These are phyloP conservation scores for Accipiter virgatus DNA, from an alignment of 2,113 vertebrate species.

Conservation along the genomic window DNA sequence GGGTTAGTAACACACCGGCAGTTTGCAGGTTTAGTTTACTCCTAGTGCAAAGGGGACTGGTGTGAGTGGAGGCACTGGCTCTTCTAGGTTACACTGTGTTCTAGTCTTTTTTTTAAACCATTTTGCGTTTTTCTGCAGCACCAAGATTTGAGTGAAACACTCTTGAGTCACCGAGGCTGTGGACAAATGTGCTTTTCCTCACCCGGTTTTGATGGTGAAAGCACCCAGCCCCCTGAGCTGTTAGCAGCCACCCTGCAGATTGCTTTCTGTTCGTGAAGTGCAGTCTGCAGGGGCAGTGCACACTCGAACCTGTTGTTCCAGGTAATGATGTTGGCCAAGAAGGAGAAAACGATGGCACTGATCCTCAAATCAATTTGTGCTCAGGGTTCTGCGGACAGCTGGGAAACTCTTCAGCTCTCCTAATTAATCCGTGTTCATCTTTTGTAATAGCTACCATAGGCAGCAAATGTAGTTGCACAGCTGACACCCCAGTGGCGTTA, in stretches of 20 bases:
- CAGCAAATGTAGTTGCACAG: too few species aligned
- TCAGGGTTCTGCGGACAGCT: neutral
- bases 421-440: neutral
- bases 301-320: neutral
- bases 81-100: neutral
- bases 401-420: neutral
- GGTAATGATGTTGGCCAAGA: neutral
- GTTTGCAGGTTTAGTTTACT: neutral
- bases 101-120: neutral
- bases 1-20: neutral
- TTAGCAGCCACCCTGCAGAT: neutral
- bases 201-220: neutral
- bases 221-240: rapidly evolving
- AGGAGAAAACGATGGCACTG: neutral
- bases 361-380: neutral
- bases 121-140: neutral
- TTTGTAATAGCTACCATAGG: neutral
- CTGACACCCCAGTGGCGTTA: neutral
- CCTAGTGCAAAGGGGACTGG: neutral
- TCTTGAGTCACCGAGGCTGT: neutral
- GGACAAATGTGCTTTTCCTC: neutral
- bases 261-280: rapidly evolving
- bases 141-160: neutral
- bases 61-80: neutral
- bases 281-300: neutral